Evolutionary conservation across 2,113 vertebrate genomes (phyloP), one percentile per base, ranked within the genome.

Genomic region (Aramus guarauna): DNA sequence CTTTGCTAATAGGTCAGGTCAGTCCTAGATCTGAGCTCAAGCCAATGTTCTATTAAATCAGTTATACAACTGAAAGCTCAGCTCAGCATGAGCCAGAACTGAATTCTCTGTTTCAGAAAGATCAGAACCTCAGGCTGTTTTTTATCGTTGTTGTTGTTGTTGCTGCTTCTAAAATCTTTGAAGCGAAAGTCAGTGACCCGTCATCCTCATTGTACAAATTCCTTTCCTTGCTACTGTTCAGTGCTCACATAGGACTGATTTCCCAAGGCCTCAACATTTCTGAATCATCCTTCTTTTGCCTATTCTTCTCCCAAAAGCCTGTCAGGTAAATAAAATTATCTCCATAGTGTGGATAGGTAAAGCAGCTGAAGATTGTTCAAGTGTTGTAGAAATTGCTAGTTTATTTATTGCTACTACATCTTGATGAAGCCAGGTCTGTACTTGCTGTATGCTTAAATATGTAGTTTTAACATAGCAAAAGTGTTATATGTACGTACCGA

Each of bases 91-190:
- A 88, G 53, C 34, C 90, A 79, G 48, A 75, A 18, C 52, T 22
- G 58, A 91, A 48, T 48, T 41, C 43, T 72, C 32, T 43, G 26
- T 22, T 72, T 76, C 68, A 78, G 80, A 52, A 48, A 39, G 73
- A 56, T 53, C 62, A 79, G 43, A 85, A 67, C 93, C 84, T 64
- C 11, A 0, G 77, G 92, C 52, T 90, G 0, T 9, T 64, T 74
- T 76, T 62, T 72, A 64, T 62, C 6, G 0, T 37, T 0, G 0
- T 30, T 19, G 0, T 30, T 19, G 34, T 39, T 74, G 56, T 23
- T 95, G 63, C n/a, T 72, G 34, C 29, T 88, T 67, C 90, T 43
- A 18, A 72, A 74, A 29, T 32, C 66, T 87, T 43, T 15, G 81
- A 36, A 79, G 80, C 3, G 1, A 6, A 87, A 78, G 41, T 2